These are phyloP conservation scores for Anguilla japonica DNA, from an alignment of 2,113 vertebrate species.

Conservation along the genomic window DNA sequence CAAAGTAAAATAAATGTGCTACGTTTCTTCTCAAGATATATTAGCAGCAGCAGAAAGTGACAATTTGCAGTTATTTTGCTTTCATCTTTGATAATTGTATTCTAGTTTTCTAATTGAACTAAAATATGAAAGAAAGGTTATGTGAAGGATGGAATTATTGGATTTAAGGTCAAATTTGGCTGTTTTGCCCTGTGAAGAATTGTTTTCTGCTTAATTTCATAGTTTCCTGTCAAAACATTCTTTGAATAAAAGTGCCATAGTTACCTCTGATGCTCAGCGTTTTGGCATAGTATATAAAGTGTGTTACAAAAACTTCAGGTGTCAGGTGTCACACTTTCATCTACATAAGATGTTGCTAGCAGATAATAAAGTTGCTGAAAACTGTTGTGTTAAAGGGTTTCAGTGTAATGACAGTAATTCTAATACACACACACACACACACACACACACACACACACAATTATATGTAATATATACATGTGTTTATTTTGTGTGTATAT, in stretches of 20 bases:
- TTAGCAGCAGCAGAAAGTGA: slow-evolving; percentile 33
- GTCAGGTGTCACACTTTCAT: too few relatives aligned
- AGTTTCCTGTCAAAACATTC: not conserved
- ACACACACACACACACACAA: too few relatives aligned
- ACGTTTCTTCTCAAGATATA: slow-evolving; percentile 52
- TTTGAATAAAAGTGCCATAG: not conserved
- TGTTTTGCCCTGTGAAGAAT: not conserved
- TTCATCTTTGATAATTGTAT: slow-evolving; percentile 5
- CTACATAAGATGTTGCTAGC: too few relatives aligned
- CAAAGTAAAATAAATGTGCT: slow-evolving; percentile 65
- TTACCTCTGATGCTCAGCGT: not conserved
- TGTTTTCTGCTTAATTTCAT: not conserved
- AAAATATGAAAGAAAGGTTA: not conserved
- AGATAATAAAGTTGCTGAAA: not conserved
- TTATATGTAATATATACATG: too few relatives aligned
- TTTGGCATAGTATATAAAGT: too few relatives aligned
- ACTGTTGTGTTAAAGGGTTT: not conserved
- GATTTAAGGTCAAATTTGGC: not conserved
- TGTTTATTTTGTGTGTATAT: too few relatives aligned
- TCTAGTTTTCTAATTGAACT: slow-evolving; percentile 10
- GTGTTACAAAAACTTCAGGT: too few relatives aligned
- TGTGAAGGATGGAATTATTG: not conserved
- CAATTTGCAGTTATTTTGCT: slow-evolving; percentile 22
- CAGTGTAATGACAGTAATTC: not conserved
- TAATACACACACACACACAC: too few relatives aligned